phyloP scores from a whole-genome alignment of 2,113 vertebrate genomes.

The Cranoglanis bouderius region DNA sequence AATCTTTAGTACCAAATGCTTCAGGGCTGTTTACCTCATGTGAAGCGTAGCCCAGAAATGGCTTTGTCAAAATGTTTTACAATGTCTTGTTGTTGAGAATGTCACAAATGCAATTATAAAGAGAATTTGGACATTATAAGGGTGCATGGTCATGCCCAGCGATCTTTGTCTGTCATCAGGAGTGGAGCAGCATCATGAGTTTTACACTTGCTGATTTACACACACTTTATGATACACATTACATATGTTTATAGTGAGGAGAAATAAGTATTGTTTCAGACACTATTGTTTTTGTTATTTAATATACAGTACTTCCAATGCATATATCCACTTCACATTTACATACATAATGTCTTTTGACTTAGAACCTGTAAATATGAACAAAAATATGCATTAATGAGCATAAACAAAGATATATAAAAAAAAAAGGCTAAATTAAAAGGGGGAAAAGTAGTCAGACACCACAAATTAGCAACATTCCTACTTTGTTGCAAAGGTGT shows the following conservation, averaged over 20 bases:
- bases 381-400: neutral
- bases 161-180: neutral
- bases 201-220: neutral
- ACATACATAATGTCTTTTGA: neutral
- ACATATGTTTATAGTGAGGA: neutral
- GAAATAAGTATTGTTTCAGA: neutral
- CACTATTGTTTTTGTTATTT: neutral
- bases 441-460: neutral
- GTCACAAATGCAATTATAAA: conserved; percentile 12
- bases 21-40: neutral
- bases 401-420: neutral
- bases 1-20: neutral
- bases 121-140: conserved; percentile 11
- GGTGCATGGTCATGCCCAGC: neutral
- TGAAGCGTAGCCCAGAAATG: neutral
- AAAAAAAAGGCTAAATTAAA: neutral
- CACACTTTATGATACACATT: neutral
- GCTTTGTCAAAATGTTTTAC: neutral
- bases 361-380: neutral
- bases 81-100: neutral
- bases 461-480: neutral
- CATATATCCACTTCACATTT: neutral
- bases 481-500: neutral
- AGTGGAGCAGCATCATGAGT: neutral
- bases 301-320: neutral